A percentile compares a stretch with the other conserved stretches of the same genome.
phyloP scores from a whole-genome alignment of 1,140 invertebrate genomes.

The Orchestia grillus region DNA sequence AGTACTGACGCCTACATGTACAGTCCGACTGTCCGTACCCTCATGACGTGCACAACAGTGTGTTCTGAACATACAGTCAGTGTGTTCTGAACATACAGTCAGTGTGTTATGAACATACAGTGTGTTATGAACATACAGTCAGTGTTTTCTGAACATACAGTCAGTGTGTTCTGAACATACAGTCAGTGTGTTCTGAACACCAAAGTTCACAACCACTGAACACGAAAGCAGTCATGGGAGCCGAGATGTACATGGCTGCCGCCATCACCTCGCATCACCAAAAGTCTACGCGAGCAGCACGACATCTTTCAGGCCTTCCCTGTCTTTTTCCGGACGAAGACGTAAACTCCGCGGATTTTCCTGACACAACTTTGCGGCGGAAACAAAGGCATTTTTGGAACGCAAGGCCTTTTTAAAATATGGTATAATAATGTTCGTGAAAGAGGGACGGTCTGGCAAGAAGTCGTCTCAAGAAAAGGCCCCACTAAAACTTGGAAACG shows the following conservation, averaged over 20 bases:
- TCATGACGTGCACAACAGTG: no score
- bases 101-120: neutral
- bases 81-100: neutral
- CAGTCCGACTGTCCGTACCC: no score
- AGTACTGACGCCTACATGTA: no score
- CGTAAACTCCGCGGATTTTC: neutral
- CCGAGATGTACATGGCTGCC: no score
- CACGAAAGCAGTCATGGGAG: neutral
- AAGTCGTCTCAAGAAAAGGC: neutral
- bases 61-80: no score
- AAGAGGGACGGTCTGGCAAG: no score
- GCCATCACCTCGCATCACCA: neutral
- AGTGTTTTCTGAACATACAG: no score
- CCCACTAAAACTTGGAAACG: neutral
- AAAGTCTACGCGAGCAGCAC: neutral
- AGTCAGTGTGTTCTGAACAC: neutral
- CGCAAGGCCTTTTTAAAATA: neutral
- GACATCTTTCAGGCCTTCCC: neutral
- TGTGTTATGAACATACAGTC: no score
- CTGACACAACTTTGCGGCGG: neutral
- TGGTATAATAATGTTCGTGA: no score
- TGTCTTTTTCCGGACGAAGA: neutral
- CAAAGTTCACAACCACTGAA: neutral
- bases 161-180: neutral
- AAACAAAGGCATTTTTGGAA: neutral